These are phyloP conservation scores for Plectus sambesii DNA, from an alignment of 1,140 invertebrate genomes.

Conservation along the genomic window DNA sequence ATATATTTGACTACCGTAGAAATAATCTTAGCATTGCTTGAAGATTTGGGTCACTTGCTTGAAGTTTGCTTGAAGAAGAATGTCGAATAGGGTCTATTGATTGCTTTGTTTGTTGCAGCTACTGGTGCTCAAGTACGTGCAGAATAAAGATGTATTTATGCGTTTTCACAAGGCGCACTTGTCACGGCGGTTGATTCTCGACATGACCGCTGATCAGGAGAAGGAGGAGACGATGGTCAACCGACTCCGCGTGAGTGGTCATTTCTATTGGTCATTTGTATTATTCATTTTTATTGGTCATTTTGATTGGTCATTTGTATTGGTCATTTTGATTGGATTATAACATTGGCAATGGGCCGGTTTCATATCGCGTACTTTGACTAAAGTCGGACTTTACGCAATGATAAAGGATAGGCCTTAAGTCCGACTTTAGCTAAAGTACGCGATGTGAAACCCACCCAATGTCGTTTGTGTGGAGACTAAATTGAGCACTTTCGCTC, in stretches of 20 bases:
- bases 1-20: too few relatives aligned
- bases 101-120: constrained; percentile 53
- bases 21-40: too few relatives aligned
- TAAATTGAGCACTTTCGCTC: too few relatives aligned
- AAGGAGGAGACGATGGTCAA: constrained; percentile 98
- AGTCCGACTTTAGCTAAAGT: too few relatives aligned
- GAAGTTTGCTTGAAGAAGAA: not conserved
- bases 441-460: too few relatives aligned
- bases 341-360: too few relatives aligned
- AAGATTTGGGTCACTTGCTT: too few relatives aligned
- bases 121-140: constrained; percentile 93
- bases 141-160: constrained; percentile 99
- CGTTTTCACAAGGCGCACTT: constrained; percentile 96
- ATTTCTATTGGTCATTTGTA: constrained; percentile 4
- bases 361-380: too few relatives aligned
- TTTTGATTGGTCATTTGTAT: constrained; percentile 9
- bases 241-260: not conserved
- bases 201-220: constrained; percentile 93
- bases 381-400: too few relatives aligned
- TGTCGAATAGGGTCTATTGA: too few relatives aligned
- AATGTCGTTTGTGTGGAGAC: too few relatives aligned
- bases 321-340: constrained; percentile 10
- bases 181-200: constrained; percentile 81
- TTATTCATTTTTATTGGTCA: constrained; percentile 12
- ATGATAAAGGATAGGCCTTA: too few relatives aligned